Evolutionary conservation across 2,888 invertebrate species (phyloP), one percentile per base, ranked within the genome.

Genomic region (Chirona hameri): DNA sequence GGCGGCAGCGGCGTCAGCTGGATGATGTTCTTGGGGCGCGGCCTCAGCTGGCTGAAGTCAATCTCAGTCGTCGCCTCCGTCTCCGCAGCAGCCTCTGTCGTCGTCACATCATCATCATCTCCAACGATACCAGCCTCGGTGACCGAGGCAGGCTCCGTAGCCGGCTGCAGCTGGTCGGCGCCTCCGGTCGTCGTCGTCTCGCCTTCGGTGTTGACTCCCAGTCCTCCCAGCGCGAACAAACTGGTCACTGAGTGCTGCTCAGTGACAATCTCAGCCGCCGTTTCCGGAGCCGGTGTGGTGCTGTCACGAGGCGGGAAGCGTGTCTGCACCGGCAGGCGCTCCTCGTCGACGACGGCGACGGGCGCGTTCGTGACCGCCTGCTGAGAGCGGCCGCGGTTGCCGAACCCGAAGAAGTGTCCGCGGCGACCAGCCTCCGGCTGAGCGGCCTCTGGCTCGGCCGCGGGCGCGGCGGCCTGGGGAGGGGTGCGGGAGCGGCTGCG

Each of bases 271-370:
- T 65, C 65, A 2, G 18, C 24, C 21, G 1, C 24, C 9, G 12
- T 5, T 24, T 24, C n/a, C 24, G 81, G 55, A 21, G 81, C n/a
- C 48, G 60, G 52, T 0, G 55, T 55, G 48, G 81, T 27, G n/a
- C 89, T 86, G 9, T 88, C 87, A 83, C 89, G 92, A 79, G 94
- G 93, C 84, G 94, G 94, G 88, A 95, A 95, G 85, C 95, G 92
- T n/a, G 95, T 95, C 86, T 93, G 94, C n/a, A 92, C 91, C 2
- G 95, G 95, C 84, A 95, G 88, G 85, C 95, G 88, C 86, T 91
- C 91, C 84, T 89, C 89, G 15, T 85, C 83, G 31, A 85, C 85
- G 9, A 83, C 83, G 7, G 39, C 55, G n/a, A 83, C 83, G 86
- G 91, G 90, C 83, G 89, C 89, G 55, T 90, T 88, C 24, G 48